These are phyloP conservation scores for Caenorhabditis sulstoni DNA, from an alignment of 2,888 invertebrate genomes.

Conservation along the genomic window DNA sequence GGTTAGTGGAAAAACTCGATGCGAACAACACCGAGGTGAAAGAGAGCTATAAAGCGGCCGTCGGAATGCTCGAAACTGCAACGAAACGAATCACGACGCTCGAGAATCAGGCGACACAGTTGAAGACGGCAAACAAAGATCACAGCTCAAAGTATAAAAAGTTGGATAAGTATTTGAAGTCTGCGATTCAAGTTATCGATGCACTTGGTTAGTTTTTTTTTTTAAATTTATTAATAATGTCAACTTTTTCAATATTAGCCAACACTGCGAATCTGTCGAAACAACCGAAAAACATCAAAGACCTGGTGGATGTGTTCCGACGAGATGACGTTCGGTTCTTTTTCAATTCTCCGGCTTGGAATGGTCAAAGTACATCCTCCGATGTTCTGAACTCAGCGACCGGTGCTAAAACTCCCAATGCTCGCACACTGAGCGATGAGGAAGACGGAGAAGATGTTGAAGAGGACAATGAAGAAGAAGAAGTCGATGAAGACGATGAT, in stretches of 20 bases:
- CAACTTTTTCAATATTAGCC: too few relatives aligned
- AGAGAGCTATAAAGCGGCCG: conserved; percentile 28
- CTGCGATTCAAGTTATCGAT: conserved; percentile 45
- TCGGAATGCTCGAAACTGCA: conserved; percentile 9
- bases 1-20: conserved; percentile 28
- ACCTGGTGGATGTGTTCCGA: conserved; percentile 36
- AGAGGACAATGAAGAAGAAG: not conserved
- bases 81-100: conserved; percentile 16
- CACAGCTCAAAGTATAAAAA: not conserved
- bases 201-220: conserved; percentile 20
- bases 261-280: not conserved
- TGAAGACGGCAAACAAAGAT: conserved; percentile 11
- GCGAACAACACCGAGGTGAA: conserved; percentile 30
- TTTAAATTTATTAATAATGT: too few relatives aligned
- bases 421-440: conserved; percentile 20
- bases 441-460: conserved; percentile 20
- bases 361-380: not conserved
- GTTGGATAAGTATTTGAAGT: conserved; percentile 44
- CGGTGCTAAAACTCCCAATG: too few relatives aligned
- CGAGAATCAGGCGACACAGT: conserved; percentile 12
- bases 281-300: conserved; percentile 12
- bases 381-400: too few relatives aligned
- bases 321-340: conserved; percentile 42
- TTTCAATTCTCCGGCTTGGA: conserved; percentile 34
- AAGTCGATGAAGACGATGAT: conserved; percentile 3